Conservation (phyloP, 2,888 invertebrate species). For the Pristionchus arcanus region DNA sequence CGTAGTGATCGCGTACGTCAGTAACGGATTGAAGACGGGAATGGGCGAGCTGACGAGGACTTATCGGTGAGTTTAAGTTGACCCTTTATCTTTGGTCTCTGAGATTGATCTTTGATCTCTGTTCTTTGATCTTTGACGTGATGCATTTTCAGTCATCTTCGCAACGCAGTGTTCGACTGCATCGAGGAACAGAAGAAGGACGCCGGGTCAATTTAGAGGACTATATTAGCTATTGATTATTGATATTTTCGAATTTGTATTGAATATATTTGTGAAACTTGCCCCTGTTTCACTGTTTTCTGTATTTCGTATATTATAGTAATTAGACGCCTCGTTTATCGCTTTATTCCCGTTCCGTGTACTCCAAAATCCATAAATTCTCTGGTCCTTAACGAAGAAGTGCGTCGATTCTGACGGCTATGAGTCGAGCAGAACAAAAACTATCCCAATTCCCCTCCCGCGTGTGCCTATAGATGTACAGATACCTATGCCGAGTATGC, state of each 20-base stretch:
- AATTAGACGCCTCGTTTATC: not conserved
- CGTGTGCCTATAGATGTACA: not conserved
- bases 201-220: not conserved
- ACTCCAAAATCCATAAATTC: not conserved
- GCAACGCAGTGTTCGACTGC: slow-evolving; percentile 74
- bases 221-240: not conserved
- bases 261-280: too few species aligned
- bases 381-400: not conserved
- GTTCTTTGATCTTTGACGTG: not conserved
- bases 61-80: slow-evolving; percentile 68
- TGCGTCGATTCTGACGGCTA: not conserved
- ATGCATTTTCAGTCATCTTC: slow-evolving; percentile 41
- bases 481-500: not conserved
- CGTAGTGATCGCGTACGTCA: slow-evolving; percentile 76
- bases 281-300: too few species aligned
- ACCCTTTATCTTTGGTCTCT: too few species aligned
- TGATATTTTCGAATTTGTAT: too few species aligned
- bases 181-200: slow-evolving; percentile 63
- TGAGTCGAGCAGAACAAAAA: slow-evolving; percentile 2
- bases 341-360: slow-evolving; percentile 5
- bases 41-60: slow-evolving; percentile 78
- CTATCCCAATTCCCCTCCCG: not conserved
- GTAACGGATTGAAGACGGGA: slow-evolving; percentile 77
- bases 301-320: too few species aligned
- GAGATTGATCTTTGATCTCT: not conserved